These are phyloP conservation scores for Vireo griseus DNA, from an alignment of 2,797 vertebrate genomes.

Conservation along the genomic window DNA sequence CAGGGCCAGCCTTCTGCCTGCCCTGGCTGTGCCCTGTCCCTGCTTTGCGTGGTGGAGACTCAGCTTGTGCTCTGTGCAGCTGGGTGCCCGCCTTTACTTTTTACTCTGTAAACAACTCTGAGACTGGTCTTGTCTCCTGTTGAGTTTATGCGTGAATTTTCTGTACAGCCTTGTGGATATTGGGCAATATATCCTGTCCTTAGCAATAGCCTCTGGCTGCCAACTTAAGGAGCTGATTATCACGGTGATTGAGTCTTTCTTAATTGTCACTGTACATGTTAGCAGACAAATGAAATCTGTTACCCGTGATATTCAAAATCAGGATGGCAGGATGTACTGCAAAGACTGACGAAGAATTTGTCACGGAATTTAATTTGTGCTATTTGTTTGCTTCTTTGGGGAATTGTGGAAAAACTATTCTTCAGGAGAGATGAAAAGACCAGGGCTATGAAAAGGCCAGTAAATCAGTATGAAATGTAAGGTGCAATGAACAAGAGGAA, in stretches of 20 bases:
- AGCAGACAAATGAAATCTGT: background rate
- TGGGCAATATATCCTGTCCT: background rate
- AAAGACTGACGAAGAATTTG: background rate
- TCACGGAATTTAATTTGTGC: background rate
- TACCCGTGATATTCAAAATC: background rate
- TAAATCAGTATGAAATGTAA: background rate
- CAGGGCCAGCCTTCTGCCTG: background rate
- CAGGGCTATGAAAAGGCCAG: background rate
- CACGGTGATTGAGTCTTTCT: background rate
- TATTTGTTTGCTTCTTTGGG: background rate
- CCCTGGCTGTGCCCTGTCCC: background rate
- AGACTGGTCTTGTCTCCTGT: background rate
- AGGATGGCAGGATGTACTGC: background rate
- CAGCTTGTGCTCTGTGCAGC: background rate
- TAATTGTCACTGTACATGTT: background rate
- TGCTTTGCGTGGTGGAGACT: accelerated
- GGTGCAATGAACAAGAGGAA: background rate
- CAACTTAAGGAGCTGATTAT: background rate
- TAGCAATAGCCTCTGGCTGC: background rate
- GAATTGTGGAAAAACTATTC: background rate
- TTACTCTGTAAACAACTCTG: background rate
- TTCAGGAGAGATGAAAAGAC: background rate
- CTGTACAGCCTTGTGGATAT: background rate
- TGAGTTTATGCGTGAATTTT: background rate
- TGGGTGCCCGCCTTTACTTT: background rate